Base-by-base conservation (phyloP, 2,797 vertebrate genomes). In the Cossypha niveicapilla region DNA sequence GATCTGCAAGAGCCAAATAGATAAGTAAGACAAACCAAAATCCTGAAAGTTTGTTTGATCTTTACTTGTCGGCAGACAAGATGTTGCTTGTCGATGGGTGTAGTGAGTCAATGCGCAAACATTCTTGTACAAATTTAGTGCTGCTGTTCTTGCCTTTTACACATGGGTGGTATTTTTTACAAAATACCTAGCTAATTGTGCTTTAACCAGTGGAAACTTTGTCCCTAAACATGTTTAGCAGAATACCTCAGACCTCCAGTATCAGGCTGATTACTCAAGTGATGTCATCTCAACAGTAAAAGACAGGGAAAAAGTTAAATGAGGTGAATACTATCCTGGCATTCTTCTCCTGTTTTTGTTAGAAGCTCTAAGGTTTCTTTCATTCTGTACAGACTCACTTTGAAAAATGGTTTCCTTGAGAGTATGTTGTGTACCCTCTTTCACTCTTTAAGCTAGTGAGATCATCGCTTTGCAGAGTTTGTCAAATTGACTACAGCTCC, bases 331-430 rank as follows among this genome's bases (percentile, higher is more conserved):
- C 10, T 3, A 3, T 30, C 9, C 44, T 74, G 27, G 30, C 27
- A 51, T 30, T 51, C 16, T 41, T 94, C 9, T 50, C 12, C 37
- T 54, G 3, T 70, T 80, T 74, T 77, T 56, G 4, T 25, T 67
- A 67, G 19, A 58, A 71, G 10, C 8, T 37, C 10, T 44, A 58
- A 58, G 6, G 15, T 32, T 79, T 72, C 34, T 72, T 34, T 56
- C 8, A 41, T 37, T 58, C 18, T 85, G 6, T 56, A 37, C 10
- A 82, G 34, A 60, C 7, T 79, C 23, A 28, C 27, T 81, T 74
- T 63, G 58, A 85, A 61, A 76, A 79, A 78, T 32, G 2, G 3
- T 81, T 91, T 94, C 35, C 53, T 91, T 90, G 42, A 48, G 16
- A 79, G 18, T 48, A 28, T 7, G 3, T 17, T 48, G n/a, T 72